phyloP scores from a whole-genome alignment of 2,113 vertebrate species.

The Ameiurus melas region DNA sequence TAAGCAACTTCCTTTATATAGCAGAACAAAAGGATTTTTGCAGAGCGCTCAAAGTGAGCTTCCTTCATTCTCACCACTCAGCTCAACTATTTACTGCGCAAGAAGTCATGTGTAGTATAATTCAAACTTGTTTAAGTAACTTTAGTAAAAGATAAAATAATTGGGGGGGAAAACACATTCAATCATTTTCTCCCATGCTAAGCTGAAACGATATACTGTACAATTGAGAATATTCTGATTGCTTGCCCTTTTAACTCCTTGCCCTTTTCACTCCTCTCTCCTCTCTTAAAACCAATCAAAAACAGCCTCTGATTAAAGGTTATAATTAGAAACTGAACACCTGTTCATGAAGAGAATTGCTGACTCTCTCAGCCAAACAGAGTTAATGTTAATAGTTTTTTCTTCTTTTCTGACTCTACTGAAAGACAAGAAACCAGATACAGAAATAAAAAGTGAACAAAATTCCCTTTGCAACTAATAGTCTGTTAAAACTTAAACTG shows the following conservation, averaged over 20 bases:
- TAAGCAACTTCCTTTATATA: slow-evolving; percentile 48
- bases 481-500: not conserved
- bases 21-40: slow-evolving; percentile 46
- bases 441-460: not conserved
- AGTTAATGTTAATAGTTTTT: slow-evolving; percentile 9
- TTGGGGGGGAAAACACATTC: not conserved
- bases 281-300: slow-evolving; percentile 63
- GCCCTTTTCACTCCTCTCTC: slow-evolving; percentile 48
- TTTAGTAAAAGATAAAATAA: slow-evolving; percentile 28
- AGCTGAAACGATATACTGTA: slow-evolving; percentile 55
- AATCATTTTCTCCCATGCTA: slow-evolving; percentile 51
- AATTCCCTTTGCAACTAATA: not conserved
- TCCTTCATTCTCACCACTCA: slow-evolving; percentile 46
- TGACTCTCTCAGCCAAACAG: slow-evolving; percentile 38
- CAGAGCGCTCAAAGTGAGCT: not conserved
- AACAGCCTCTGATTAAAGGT: slow-evolving; percentile 62
- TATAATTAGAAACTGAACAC: slow-evolving; percentile 65
- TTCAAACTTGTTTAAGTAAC: slow-evolving; percentile 49
- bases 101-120: slow-evolving; percentile 52
- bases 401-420: not conserved
- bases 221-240: slow-evolving; percentile 63
- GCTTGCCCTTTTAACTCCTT: slow-evolving; percentile 52
- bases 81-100: slow-evolving; percentile 56
- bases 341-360: slow-evolving; percentile 51
- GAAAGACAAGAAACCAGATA: slow-evolving; percentile 21